Evolutionary conservation across 1,140 invertebrate species (phyloP).

Genomic region (Drosophila orosa): DNA sequence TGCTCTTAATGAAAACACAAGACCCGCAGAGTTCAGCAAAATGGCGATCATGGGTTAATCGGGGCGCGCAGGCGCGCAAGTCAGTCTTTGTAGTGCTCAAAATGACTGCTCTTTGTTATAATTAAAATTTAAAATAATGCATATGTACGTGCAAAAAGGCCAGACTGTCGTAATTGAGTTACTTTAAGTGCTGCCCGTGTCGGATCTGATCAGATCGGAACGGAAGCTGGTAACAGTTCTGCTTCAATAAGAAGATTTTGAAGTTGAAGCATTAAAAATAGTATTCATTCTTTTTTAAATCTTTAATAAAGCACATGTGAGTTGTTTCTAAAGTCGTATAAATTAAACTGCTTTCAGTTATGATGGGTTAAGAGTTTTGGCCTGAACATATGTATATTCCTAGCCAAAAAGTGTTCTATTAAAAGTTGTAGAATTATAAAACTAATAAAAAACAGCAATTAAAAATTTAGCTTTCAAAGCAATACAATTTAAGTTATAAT

Average conservation of each 20-base stretch:
- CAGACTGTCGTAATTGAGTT: slow-evolving; percentile 48
- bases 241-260: not conserved
- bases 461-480: not conserved
- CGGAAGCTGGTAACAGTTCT: slow-evolving; percentile 22
- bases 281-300: not conserved
- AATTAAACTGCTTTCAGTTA: not conserved
- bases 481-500: not conserved
- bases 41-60: slow-evolving; percentile 72
- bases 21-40: slow-evolving; percentile 39
- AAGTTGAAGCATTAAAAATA: not conserved
- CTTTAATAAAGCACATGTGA: not conserved
- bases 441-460: not conserved
- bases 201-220: slow-evolving; percentile 40
- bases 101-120: slow-evolving; percentile 58
- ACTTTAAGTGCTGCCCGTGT: slow-evolving; percentile 33
- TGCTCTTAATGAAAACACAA: slow-evolving; percentile 78
- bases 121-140: slow-evolving; percentile 76
- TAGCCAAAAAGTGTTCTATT: not conserved
- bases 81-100: slow-evolving; percentile 46
- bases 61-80: slow-evolving; percentile 70
- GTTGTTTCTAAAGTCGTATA: not conserved
- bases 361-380: not conserved
- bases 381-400: not conserved
- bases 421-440: not conserved
- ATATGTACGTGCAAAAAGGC: slow-evolving; percentile 56